Evolutionary conservation across 2,888 invertebrate genomes (phyloP).

Genomic region (Falcaria lacertinaria): DNA sequence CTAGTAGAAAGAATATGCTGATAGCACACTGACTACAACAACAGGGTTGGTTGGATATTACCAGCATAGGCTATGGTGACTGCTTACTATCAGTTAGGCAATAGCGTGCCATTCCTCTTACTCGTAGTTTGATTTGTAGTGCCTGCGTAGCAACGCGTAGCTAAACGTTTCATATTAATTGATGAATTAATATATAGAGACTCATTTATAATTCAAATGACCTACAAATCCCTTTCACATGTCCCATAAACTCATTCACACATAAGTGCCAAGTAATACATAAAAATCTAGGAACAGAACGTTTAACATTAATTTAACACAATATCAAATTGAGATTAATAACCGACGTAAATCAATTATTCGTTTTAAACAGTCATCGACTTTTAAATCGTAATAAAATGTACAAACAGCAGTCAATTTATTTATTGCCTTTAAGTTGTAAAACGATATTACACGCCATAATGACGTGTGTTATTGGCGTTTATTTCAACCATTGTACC

Average conservation of each 20-base stretch:
- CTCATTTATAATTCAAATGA: no score
- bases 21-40: no score
- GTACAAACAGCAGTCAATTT: slow-evolving; percentile 76
- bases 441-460: slow-evolving; percentile 76
- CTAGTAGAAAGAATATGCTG: no score
- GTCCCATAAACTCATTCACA: not conserved
- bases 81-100: no score
- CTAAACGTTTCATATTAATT: no score
- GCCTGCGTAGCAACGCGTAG: no score
- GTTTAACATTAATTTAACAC: slow-evolving; percentile 31
- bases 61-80: no score
- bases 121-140: no score
- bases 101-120: no score
- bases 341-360: slow-evolving; percentile 75
- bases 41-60: no score
- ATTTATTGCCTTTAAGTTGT: slow-evolving; percentile 78
- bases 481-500: slow-evolving; percentile 72
- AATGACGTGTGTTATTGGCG: slow-evolving; percentile 76
- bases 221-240: not conserved
- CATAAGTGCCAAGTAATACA: not conserved
- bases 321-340: slow-evolving; percentile 69
- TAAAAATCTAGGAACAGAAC: slow-evolving; percentile 5
- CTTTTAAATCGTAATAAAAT: slow-evolving; percentile 79
- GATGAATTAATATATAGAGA: no score
- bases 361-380: slow-evolving; percentile 72